Conservation (phyloP, 2,888 invertebrate species). For the Furcula furcula region DNA sequence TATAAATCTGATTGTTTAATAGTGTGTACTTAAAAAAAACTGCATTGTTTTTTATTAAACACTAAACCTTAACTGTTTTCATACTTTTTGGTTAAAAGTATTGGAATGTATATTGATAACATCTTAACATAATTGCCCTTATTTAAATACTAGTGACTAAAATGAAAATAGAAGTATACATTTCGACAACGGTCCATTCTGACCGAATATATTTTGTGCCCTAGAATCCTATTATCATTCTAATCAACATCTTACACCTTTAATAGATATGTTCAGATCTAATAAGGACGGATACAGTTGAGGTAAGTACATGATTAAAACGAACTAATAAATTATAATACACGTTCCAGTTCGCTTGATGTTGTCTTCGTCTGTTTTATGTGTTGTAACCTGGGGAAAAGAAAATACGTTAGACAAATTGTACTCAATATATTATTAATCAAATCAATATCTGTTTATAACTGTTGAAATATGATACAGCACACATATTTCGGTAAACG, state of each 20-base stretch:
- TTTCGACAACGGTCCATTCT: slow-evolving; percentile 29
- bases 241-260: slow-evolving; percentile 45
- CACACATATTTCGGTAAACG: too few relatives aligned
- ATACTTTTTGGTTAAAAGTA: slow-evolving; percentile 40
- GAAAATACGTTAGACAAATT: too few relatives aligned
- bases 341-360: slow-evolving; percentile 36
- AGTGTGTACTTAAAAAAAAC: too few relatives aligned
- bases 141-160: slow-evolving; percentile 56
- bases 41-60: slow-evolving; percentile 2
- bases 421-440: too few relatives aligned
- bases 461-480: too few relatives aligned
- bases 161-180: slow-evolving; percentile 78
- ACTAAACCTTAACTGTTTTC: slow-evolving; percentile 8
- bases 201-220: slow-evolving; percentile 39
- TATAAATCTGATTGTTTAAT: too few relatives aligned
- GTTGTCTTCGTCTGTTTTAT: slow-evolving; percentile 29
- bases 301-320: slow-evolving; percentile 41
- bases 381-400: slow-evolving; percentile 59
- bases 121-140: slow-evolving; percentile 26
- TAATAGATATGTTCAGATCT: slow-evolving; percentile 35
- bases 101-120: slow-evolving; percentile 27
- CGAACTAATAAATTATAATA: slow-evolving; percentile 31
- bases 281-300: slow-evolving; percentile 43
- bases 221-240: slow-evolving; percentile 76
- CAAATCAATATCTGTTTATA: too few relatives aligned